phyloP scores from a whole-genome alignment of 2,113 vertebrate species.

The Holacanthus passer region DNA sequence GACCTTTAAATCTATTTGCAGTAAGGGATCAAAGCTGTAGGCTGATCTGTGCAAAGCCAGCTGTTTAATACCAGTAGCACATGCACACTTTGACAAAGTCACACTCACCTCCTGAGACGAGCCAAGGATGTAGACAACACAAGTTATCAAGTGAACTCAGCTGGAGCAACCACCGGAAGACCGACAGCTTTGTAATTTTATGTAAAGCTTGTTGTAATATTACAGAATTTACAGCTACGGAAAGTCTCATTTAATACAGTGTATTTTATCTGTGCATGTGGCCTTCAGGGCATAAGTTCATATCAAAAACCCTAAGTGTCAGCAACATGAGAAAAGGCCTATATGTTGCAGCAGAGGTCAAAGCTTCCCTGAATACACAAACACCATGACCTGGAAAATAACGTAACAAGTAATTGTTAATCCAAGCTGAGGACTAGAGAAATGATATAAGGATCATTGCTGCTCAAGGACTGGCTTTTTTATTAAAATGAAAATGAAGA shows the following conservation, averaged over 20 bases:
- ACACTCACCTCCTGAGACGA: constrained; percentile 35
- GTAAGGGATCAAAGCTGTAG: constrained; percentile 49
- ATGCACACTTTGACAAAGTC: constrained; percentile 38
- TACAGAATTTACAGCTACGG: constrained; percentile 16
- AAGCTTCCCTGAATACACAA: constrained; percentile 37
- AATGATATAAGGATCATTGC: constrained; percentile 11
- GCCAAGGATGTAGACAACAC: constrained; percentile 10
- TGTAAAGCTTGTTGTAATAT: constrained; percentile 31
- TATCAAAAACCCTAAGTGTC: constrained; percentile 42
- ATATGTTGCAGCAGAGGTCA: constrained; percentile 53
- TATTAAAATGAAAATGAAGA: constrained; percentile 30
- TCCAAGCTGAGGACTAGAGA: constrained; percentile 36
- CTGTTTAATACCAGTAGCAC: constrained; percentile 48
- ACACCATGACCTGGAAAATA: constrained; percentile 26
- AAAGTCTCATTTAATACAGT: constrained; percentile 15
- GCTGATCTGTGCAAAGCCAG: constrained; percentile 42
- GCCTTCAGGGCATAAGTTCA: constrained; percentile 26
- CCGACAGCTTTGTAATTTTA: constrained; percentile 7
- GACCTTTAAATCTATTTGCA: constrained; percentile 63
- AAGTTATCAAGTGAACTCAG: constrained; percentile 10
- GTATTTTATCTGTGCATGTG: neutral
- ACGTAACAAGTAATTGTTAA: constrained; percentile 33
- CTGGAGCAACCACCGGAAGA: constrained; percentile 4
- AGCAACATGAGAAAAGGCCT: constrained; percentile 39
- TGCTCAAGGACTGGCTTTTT: constrained; percentile 14